Evolutionary conservation across 2,888 invertebrate genomes (phyloP).

Genomic region (Melieria crassipennis): DNA sequence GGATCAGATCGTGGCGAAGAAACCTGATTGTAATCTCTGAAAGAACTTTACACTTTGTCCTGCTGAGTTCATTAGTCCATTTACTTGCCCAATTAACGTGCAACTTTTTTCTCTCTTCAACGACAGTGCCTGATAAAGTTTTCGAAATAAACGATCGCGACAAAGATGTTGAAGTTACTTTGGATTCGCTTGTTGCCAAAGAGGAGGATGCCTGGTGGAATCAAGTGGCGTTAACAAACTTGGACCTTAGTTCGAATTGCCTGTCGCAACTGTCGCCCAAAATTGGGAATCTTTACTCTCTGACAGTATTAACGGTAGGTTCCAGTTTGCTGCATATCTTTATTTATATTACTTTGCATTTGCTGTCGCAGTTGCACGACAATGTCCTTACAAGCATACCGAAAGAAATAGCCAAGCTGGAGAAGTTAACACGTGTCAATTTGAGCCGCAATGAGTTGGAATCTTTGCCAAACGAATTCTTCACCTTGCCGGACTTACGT

Average conservation of each 20-base stretch:
- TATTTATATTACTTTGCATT: neutral
- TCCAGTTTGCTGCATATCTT: neutral
- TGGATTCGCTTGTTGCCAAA: constrained; percentile 66
- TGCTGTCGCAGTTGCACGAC: constrained; percentile 77
- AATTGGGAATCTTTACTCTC: constrained; percentile 74
- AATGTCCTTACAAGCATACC: constrained; percentile 81
- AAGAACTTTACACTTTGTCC: neutral
- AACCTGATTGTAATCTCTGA: neutral
- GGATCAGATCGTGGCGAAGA: neutral
- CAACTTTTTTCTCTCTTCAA: too few species aligned
- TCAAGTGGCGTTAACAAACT: constrained; percentile 77
- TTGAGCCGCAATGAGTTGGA: constrained; percentile 76
- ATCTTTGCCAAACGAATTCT: constrained; percentile 73
- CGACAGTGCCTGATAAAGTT: constrained; percentile 76
- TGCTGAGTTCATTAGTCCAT: constrained; percentile 8
- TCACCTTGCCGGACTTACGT: constrained; percentile 75
- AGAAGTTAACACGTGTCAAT: constrained; percentile 74
- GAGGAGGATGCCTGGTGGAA: constrained; percentile 84
- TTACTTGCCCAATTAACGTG: neutral
- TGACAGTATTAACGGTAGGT: constrained; percentile 76
- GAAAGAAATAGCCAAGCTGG: constrained; percentile 76
- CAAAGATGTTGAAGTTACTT: constrained; percentile 70
- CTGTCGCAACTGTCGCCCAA: constrained; percentile 73
- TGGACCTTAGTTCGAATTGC: constrained; percentile 82
- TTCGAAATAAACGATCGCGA: constrained; percentile 78